These are phyloP conservation scores for Gisinianus flammeolus DNA, from an alignment of 2,888 invertebrate genomes.

Conservation along the genomic window DNA sequence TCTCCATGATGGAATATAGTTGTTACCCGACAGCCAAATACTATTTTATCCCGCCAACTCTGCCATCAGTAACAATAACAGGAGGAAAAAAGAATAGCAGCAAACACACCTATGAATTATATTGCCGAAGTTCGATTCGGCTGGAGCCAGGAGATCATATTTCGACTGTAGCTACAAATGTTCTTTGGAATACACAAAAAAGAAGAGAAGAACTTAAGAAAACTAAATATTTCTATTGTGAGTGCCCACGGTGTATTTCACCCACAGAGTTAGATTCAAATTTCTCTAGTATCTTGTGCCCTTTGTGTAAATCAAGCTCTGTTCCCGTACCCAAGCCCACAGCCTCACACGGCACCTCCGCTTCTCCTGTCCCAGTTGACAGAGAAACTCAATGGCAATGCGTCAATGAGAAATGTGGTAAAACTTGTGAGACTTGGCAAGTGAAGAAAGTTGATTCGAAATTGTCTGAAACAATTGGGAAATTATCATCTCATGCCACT, in stretches of 20 bases:
- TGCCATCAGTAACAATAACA: slow-evolving; percentile 60
- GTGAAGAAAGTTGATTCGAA: slow-evolving; percentile 56
- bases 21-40: slow-evolving; percentile 52
- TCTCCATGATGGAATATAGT: slow-evolving; percentile 53
- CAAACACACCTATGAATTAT: slow-evolving; percentile 49
- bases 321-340: slow-evolving; percentile 29
- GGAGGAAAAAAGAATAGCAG: slow-evolving; percentile 48
- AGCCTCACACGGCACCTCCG: background rate
- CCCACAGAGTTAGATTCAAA: slow-evolving; percentile 56
- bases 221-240: slow-evolving; percentile 57
- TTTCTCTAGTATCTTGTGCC: slow-evolving; percentile 57
- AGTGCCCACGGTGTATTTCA: slow-evolving; percentile 55
- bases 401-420: slow-evolving; percentile 49
- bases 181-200: slow-evolving; percentile 57
- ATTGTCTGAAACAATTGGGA: slow-evolving; percentile 55
- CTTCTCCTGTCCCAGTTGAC: background rate
- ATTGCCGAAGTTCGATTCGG: slow-evolving; percentile 52
- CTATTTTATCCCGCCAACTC: slow-evolving; percentile 60
- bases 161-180: slow-evolving; percentile 51
- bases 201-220: slow-evolving; percentile 54
- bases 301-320: slow-evolving; percentile 49
- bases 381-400: slow-evolving; percentile 55
- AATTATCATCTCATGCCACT: slow-evolving; percentile 45
- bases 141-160: slow-evolving; percentile 53
- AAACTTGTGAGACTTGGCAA: slow-evolving; percentile 54